Evolutionary conservation across 2,113 vertebrate species (phyloP), one percentile per base, ranked within the genome.

Genomic region (Burhinus oedicnemus): DNA sequence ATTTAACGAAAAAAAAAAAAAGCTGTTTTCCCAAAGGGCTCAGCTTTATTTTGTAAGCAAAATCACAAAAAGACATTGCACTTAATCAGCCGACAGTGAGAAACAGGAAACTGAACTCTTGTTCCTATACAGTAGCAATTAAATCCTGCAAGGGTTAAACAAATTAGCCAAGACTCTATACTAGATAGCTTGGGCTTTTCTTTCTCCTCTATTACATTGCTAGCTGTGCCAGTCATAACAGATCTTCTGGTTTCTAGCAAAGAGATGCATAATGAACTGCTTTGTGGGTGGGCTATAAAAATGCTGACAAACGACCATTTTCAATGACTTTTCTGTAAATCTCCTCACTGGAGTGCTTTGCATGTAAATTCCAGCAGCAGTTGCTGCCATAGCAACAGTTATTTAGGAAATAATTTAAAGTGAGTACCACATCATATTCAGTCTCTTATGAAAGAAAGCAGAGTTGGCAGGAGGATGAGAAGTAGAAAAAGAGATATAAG

Each of bases 381-480:
- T 18, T 61, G 98, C 90, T 98, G 89, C 97, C 95, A 98, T 98
- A 97, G 97, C 93, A 98, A 98, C 98, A 58, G 95, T 97, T 97
- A 98, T 97, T 98, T 98, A 94, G 62, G 96, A 98, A 98, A 97
- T 96, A 94, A 97, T 96, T 96, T 96, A 91, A 97, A 98, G 91
- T 52, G 75, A 96, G 44, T 94, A 97, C 74, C 72, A 80, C 88
- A 93, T 95, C 57, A 94, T 66, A 97, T 36, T 77, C 87, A 96
- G 51, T 71, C 75, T 94, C 72, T 94, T 78, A 75, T 80, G 77
- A 95, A 97, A 91, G 70, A 95, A 94, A 60, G 54, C 74, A 95
- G 80, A 88, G 57, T 58, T 96, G 82, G 79, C 86, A 96, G 79
- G 44, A 91, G 42, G 69, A 91, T 66, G n/a, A 45, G 34, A 92